Evolutionary conservation across 2,888 invertebrate species (phyloP), one percentile per base, ranked within the genome.

Genomic region (Uropetala carovei): DNA sequence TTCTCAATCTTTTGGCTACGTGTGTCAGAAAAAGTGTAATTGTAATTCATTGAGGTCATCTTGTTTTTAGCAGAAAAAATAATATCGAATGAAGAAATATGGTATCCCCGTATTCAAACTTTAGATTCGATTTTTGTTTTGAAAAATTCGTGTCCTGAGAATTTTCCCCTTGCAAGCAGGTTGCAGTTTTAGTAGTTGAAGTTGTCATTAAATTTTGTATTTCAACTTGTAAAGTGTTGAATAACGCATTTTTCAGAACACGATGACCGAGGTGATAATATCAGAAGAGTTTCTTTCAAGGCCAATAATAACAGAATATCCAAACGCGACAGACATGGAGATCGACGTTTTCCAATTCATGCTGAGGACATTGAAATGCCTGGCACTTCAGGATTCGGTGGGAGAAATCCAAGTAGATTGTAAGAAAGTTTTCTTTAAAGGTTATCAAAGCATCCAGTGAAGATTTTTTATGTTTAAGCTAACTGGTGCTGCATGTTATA

Each of bases 351-450:
- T 93, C 95, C 95, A 4, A 93, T 95, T 2, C 95, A 95, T 92
- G 94, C 94, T 93, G 96, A 96, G 94, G 97, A 97, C 94, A 96
- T 97, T 93, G 96, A 97, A 93, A 97, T 97, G 97, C 94, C 94
- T 27, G 95, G 95, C 57, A 95, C 93, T 13, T 94, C 1, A 82
- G n/a, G 93, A 93, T 59, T 75, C 86, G 91, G 92, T 83, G 92
- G 93, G 56, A 92, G 92, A 75, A 85, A 85, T 59, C 16, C 75
- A 56, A 92, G 22, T n/a, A 58, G 68, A 56, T 64, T 64, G 68
- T 92, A n/a, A 81, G 68, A 22, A 68, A 64, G 22, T 92, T 16
- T 92, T 83, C 59, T 8, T 43, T 92, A 81, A 58, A 85, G 64
- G 4, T 81, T 43, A 56, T 81, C 58, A 43, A 81, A 59, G 16